Evolutionary conservation across 1,140 invertebrate genomes (phyloP).

Genomic region (Drosophila hydei): DNA sequence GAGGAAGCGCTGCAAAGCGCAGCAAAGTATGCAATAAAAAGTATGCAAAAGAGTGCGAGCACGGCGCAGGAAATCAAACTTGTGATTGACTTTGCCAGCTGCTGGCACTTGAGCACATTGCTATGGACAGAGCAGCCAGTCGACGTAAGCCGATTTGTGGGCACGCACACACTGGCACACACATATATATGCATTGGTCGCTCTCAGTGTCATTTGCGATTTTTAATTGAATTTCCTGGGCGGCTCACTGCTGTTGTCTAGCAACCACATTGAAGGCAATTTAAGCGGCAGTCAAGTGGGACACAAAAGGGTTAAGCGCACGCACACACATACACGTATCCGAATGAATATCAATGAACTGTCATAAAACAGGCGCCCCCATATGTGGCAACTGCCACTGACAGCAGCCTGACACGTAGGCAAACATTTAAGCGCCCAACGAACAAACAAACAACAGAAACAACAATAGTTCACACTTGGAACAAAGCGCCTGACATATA

Average conservation of each 20-base stretch:
- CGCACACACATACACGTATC: conserved; percentile 9
- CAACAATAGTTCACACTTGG: conserved; percentile 46
- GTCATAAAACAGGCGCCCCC: conserved; percentile 66
- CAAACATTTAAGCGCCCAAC: conserved; percentile 68
- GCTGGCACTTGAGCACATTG: conserved; percentile 19
- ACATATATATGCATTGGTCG: conserved; percentile 4
- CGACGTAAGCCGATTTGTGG: conserved; percentile 64
- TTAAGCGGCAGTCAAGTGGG: conserved; percentile 36
- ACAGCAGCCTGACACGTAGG: conserved; percentile 71
- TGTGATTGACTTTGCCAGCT: conserved; percentile 57
- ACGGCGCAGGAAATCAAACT: conserved; percentile 63
- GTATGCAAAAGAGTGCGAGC: conserved; percentile 17
- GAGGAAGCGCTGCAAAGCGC: conserved; percentile 19
- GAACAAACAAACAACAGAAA: conserved; percentile 41
- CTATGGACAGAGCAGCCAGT: not conserved
- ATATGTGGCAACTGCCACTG: conserved; percentile 46
- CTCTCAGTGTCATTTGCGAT: conserved; percentile 31
- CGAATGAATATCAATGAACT: conserved; percentile 79
- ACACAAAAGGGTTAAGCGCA: conserved; percentile 30
- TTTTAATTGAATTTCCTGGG: conserved; percentile 62
- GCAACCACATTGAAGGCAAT: conserved; percentile 33
- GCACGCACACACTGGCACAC: conserved; percentile 12
- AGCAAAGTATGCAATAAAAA: conserved; percentile 61
- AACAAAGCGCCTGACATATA: conserved; percentile 28
- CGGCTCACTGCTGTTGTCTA: conserved; percentile 36